phyloP scores from a whole-genome alignment of 2,113 vertebrate species.

The Triplophysa rosa region DNA sequence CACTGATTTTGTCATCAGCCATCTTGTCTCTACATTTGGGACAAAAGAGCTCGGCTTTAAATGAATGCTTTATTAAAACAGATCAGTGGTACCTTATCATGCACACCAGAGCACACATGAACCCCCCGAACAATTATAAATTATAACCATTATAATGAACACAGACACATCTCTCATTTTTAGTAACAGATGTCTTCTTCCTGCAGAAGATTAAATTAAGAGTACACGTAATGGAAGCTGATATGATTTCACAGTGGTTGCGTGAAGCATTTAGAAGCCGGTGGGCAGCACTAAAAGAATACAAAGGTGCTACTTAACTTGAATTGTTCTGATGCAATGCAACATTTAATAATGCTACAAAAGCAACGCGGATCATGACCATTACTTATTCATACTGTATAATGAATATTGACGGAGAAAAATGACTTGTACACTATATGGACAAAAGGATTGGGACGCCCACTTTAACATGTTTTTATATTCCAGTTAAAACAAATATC shows the following conservation, averaged over 20 bases:
- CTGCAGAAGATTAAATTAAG: not conserved
- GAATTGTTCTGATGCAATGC: too few relatives aligned
- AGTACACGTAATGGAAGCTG: not conserved
- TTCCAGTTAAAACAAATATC: too few relatives aligned
- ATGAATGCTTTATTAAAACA: slow-evolving; percentile 16
- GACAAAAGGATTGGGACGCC: too few relatives aligned
- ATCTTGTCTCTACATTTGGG: slow-evolving; percentile 37
- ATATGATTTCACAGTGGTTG: not conserved
- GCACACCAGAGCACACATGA: not conserved
- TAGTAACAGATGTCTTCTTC: not conserved
- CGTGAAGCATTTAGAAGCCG: too few relatives aligned
- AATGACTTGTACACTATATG: too few relatives aligned
- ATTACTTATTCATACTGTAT: too few relatives aligned
- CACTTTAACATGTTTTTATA: too few relatives aligned
- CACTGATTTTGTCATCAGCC: slow-evolving; percentile 47
- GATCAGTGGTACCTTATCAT: slow-evolving; percentile 6
- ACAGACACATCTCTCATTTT: not conserved
- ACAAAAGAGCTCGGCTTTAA: slow-evolving; percentile 34
- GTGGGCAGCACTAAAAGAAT: too few relatives aligned
- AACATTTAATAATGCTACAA: not conserved
- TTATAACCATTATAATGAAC: not conserved
- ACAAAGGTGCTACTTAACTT: too few relatives aligned
- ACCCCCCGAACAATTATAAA: not conserved
- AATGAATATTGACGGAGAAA: too few relatives aligned
- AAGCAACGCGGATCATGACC: not conserved